A percentile compares a stretch with the other conserved stretches of the same genome.
Conservation (phyloP, 2,113 vertebrate genomes). For the Rutilus rutilus region DNA sequence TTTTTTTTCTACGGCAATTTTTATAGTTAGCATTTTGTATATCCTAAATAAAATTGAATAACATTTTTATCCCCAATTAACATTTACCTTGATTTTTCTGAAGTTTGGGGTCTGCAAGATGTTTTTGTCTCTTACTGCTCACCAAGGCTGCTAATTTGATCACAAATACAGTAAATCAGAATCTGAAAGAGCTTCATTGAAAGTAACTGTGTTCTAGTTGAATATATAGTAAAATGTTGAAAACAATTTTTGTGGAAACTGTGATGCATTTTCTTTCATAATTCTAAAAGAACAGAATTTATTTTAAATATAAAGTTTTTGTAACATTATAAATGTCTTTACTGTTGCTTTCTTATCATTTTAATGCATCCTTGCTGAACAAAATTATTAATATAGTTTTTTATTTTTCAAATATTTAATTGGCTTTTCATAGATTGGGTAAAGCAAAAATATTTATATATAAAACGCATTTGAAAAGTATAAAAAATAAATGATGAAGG, state of each 20-base stretch:
- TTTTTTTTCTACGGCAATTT: neutral
- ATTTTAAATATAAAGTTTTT: too few relatives aligned
- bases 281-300: too few relatives aligned
- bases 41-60: neutral
- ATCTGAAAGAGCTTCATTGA: too few relatives aligned
- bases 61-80: neutral
- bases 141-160: too few relatives aligned
- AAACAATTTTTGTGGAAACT: neutral
- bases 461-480: neutral
- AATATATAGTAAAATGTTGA: neutral
- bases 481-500: neutral
- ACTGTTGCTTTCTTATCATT: neutral
- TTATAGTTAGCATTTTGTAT: neutral
- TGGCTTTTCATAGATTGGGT: neutral
- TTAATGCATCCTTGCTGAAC: neutral
- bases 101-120: too few relatives aligned
- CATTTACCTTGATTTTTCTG: neutral
- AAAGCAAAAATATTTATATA: neutral
- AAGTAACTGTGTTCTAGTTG: too few relatives aligned
- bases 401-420: neutral
- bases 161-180: too few relatives aligned
- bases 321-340: too few relatives aligned
- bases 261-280: too few relatives aligned
- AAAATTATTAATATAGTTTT: neutral
- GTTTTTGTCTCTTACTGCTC: too few relatives aligned